These are phyloP conservation scores for Mohoua ochrocephala DNA, from an alignment of 2,113 vertebrate genomes.

Conservation along the genomic window DNA sequence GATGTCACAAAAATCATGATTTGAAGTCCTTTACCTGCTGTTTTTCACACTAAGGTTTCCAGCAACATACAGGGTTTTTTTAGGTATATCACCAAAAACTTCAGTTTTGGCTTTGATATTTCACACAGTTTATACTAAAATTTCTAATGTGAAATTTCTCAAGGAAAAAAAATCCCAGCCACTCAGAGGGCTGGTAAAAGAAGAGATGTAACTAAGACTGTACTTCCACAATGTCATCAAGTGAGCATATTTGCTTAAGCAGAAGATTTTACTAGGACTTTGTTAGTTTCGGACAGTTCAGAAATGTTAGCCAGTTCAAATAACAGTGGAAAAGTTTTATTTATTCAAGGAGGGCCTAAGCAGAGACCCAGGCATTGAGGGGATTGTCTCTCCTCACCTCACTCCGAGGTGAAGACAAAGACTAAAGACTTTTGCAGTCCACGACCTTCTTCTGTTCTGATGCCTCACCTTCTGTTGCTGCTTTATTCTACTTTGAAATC, in stretches of 20 bases:
- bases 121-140: not conserved
- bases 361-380: accelerated
- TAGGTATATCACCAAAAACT: not conserved
- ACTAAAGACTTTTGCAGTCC: not conserved
- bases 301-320: not conserved
- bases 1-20: not conserved
- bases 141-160: not conserved
- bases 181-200: not conserved
- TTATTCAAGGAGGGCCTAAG: not conserved
- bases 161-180: not conserved
- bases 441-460: not conserved
- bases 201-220: not conserved
- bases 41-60: not conserved
- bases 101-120: not conserved
- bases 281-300: not conserved
- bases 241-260: not conserved
- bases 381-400: not conserved
- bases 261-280: not conserved
- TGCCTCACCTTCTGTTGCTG: not conserved
- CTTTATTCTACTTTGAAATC: not conserved
- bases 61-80: accelerated
- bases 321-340: not conserved
- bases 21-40: not conserved
- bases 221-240: not conserved
- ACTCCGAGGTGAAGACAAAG: not conserved